Percentiles rank a stretch among this genome's conserved stretches.
These are phyloP conservation scores for Potamilus streckersoni DNA, from an alignment of 1,140 invertebrate genomes.

Conservation along the genomic window DNA sequence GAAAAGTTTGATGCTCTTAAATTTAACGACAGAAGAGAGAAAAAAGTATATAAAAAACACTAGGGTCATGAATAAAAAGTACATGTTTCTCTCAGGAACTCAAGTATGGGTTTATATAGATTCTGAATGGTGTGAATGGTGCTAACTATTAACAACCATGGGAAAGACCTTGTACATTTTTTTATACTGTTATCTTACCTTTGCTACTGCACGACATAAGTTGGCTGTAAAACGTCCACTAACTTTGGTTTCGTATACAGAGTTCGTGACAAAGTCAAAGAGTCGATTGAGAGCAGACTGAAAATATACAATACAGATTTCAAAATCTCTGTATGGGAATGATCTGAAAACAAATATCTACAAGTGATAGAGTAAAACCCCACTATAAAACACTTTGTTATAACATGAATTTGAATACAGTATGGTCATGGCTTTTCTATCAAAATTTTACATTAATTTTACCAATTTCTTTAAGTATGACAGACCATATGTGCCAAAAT, in stretches of 20 bases:
- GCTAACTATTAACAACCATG: too few species aligned
- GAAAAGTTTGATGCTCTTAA: background rate
- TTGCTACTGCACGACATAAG: conserved; percentile 78
- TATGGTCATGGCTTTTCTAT: too few species aligned
- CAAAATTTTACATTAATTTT: too few species aligned
- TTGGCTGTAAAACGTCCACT: conserved; percentile 82
- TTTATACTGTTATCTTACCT: conserved; percentile 62
- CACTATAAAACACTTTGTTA: too few species aligned
- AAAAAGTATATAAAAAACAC: background rate
- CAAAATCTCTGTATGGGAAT: too few species aligned
- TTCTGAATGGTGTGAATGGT: too few species aligned
- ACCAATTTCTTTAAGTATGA: too few species aligned
- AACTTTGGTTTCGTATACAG: conserved; percentile 84
- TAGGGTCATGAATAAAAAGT: background rate
- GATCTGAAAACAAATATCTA: too few species aligned
- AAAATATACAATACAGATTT: conserved; percentile 58
- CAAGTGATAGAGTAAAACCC: too few species aligned
- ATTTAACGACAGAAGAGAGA: background rate
- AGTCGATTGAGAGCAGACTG: conserved; percentile 81
- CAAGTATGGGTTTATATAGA: too few species aligned
- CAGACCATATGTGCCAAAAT: too few species aligned
- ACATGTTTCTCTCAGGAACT: background rate
- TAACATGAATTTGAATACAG: too few species aligned
- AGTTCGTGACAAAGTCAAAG: conserved; percentile 77
- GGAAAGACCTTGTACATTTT: background rate